Conservation (phyloP, 2,113 vertebrate genomes). For the Numida meleagris region DNA sequence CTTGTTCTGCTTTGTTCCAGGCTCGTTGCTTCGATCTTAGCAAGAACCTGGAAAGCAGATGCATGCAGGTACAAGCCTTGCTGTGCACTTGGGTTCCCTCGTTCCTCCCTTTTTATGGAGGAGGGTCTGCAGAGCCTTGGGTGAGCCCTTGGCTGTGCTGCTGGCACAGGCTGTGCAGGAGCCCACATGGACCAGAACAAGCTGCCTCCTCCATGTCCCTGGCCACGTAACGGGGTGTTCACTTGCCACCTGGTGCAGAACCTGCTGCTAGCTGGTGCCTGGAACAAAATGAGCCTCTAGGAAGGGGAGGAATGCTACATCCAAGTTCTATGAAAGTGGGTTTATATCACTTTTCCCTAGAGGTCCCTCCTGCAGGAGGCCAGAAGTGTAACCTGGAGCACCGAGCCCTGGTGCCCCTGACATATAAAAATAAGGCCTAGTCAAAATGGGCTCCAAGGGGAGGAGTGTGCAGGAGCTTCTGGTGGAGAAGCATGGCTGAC, state of each 20-base stretch:
- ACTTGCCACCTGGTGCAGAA: not conserved
- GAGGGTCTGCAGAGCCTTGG: not conserved
- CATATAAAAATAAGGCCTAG: not conserved
- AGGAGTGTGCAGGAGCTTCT: fast-evolving
- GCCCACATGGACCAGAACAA: too few species aligned
- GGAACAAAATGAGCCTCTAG: not conserved
- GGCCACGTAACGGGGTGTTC: not conserved
- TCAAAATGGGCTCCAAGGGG: not conserved
- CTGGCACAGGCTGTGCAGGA: not conserved
- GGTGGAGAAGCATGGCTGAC: fast-evolving
- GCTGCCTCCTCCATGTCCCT: not conserved
- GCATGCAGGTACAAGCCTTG: not conserved
- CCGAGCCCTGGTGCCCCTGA: fast-evolving
- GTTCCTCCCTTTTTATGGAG: not conserved
- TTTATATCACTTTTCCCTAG: not conserved
- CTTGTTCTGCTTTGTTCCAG: not conserved
- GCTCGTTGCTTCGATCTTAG: not conserved
- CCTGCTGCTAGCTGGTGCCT: not conserved
- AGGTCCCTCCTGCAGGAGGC: not conserved
- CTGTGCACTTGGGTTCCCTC: not conserved
- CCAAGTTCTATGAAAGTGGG: not conserved
- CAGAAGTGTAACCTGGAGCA: too few species aligned
- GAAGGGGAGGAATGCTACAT: not conserved
- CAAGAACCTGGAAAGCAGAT: not conserved
- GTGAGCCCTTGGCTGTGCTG: not conserved